Percentiles rank a stretch among this genome's conserved stretches.
phyloP scores from a whole-genome alignment of 2,888 invertebrate genomes.

The Auanema freiburgensis region DNA sequence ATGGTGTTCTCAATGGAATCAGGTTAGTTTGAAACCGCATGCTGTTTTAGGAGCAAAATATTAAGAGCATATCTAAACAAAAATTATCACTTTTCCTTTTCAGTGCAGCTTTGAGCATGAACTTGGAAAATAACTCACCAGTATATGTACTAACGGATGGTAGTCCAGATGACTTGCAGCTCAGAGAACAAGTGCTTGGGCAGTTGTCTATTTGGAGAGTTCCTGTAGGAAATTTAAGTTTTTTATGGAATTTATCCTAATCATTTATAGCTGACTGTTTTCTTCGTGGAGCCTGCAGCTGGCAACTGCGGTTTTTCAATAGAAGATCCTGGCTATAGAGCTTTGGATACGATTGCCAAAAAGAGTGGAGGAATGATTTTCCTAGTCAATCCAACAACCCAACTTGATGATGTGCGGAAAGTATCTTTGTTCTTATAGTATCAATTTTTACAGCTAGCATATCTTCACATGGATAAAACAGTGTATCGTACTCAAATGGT shows the following conservation, averaged over 20 bases:
- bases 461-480: slow-evolving; percentile 37
- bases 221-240: slow-evolving; percentile 31
- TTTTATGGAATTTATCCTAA: not conserved
- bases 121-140: slow-evolving; percentile 35
- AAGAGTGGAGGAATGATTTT: slow-evolving; percentile 27
- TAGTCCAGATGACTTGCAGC: slow-evolving; percentile 36
- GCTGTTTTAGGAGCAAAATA: too few species aligned
- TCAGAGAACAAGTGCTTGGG: slow-evolving; percentile 34
- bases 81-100: too few species aligned
- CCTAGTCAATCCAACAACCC: slow-evolving; percentile 17
- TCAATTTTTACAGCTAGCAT: slow-evolving; percentile 29
- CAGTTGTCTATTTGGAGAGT: slow-evolving; percentile 40
- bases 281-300: slow-evolving; percentile 30
- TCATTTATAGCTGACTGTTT: slow-evolving; percentile 36
- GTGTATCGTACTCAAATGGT: slow-evolving; percentile 44
- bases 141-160: slow-evolving; percentile 52
- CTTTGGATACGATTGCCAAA: slow-evolving; percentile 25
- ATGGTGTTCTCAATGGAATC: slow-evolving; percentile 36
- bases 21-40: too few species aligned
- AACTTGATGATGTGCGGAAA: not conserved
- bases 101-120: slow-evolving; percentile 30
- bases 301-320: slow-evolving; percentile 29
- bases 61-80: too few species aligned
- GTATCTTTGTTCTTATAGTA: not conserved
- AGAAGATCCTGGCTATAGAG: slow-evolving; percentile 36